phyloP scores from a whole-genome alignment of 2,113 vertebrate species.

The Proterorhinus semilunaris region DNA sequence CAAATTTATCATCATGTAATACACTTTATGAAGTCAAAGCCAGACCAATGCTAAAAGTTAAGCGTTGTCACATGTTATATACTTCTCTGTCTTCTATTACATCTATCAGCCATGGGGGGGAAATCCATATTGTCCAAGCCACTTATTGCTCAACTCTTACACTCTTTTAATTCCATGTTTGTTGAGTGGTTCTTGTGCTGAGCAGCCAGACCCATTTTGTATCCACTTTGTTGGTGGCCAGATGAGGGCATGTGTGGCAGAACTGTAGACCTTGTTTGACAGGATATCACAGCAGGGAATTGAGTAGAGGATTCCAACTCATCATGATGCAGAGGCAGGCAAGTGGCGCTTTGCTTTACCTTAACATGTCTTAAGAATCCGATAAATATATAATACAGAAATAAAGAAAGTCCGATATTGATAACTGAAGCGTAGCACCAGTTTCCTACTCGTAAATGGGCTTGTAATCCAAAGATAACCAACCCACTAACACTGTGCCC shows the following conservation, averaged over 20 bases:
- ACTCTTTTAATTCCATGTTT: not conserved
- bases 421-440: not conserved
- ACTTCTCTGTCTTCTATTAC: not conserved
- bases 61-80: not conserved
- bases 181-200: not conserved
- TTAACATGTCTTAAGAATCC: no score
- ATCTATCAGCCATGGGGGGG: not conserved
- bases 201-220: not conserved
- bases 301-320: no score
- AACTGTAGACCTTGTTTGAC: no score
- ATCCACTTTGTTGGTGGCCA: no score
- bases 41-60: not conserved
- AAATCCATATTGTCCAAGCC: not conserved
- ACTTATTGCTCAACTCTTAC: not conserved
- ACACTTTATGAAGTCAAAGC: not conserved
- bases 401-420: no score
- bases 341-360: no score
- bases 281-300: no score
- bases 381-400: no score
- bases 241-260: no score
- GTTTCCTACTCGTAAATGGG: not conserved
- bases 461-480: not conserved
- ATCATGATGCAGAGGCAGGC: no score
- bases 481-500: slow-evolving; percentile 5
- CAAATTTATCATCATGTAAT: slow-evolving; percentile 12